A percentile compares a stretch with the other conserved stretches of the same genome.
These are phyloP conservation scores for Pleuronectes platessa DNA, from an alignment of 2,113 vertebrate species.

Conservation along the genomic window DNA sequence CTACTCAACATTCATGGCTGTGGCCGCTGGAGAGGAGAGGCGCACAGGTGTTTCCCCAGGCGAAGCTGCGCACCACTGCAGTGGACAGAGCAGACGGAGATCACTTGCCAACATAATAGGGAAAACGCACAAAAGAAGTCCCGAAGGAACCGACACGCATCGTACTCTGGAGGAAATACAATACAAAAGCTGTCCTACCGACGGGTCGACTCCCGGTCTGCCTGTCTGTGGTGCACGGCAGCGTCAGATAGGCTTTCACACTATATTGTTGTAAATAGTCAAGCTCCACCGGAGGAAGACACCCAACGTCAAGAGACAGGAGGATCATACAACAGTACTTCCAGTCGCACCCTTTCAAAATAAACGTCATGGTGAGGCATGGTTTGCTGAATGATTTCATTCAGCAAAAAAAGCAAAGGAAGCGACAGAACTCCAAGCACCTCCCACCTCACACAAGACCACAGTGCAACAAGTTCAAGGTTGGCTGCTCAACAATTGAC, in stretches of 20 bases:
- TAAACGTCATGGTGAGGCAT: neutral
- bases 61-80: conserved; percentile 76
- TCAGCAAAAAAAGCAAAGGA: neutral
- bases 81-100: conserved; percentile 56
- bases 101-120: conserved; percentile 54
- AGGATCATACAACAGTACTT: neutral
- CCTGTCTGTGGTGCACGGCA: conserved; percentile 23
- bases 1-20: conserved; percentile 63
- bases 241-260: conserved; percentile 40
- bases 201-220: conserved; percentile 17
- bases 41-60: conserved; percentile 77
- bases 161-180: neutral
- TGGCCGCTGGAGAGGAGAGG: conserved; percentile 53
- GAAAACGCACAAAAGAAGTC: conserved; percentile 45
- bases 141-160: neutral
- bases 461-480: neutral
- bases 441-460: neutral
- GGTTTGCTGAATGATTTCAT: no score
- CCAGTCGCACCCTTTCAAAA: conserved; percentile 38
- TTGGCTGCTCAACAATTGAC: no score
- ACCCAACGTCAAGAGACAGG: conserved; percentile 23
- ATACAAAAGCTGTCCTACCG: neutral
- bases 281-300: conserved; percentile 46
- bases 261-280: conserved; percentile 67
- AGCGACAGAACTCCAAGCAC: neutral